Evolutionary conservation across 2,888 invertebrate species (phyloP), one percentile per base, ranked within the genome.

Genomic region (Axea sp.): DNA sequence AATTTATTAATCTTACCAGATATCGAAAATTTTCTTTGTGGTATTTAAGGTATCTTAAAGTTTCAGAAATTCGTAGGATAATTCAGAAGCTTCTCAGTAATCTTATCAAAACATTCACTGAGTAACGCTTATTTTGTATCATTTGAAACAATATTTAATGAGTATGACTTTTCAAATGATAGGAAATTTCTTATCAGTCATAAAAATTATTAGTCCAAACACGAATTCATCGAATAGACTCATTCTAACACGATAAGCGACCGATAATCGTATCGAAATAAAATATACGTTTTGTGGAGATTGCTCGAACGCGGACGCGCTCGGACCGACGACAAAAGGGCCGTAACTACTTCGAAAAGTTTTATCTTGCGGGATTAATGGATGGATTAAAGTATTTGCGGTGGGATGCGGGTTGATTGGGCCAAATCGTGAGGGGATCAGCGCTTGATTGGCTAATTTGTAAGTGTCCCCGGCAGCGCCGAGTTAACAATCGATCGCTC

Each of bases 401-500:
- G 79, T 69, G 77, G 82, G 82, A 85, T 85, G 81, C 84, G 84
- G 84, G 83, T 82, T 81, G 84, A 86, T 86, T 83, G 83, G 84
- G 81, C 78, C 80, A 82, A 83, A 84, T 84, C 83, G 82, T 78
- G 81, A 78, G 77, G 83, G 86, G 87, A 86, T 86, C 85, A 86
- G 85, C 78, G 83, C 86, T 86, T 87, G 87, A 87, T 87, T 87
- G 87, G 86, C 87, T 87, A 86, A 87, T 87, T 87, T 87, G 87
- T 87, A 87, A 87, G 86, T 87, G 86, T 87, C 87, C 80, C 78
- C 78, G 76, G 81, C 86, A 84, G 84, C 77, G 77, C 60, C 76
- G 75, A 81, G 84, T 85, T 84, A 83, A 82, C 86, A 83, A 86
- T 86, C 86, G 86, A 85, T 85, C 80, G 77, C 57, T 41, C 19